phyloP scores from a whole-genome alignment of 92 coral and sea anemone genomes.

The Scolanthus callimorphus region DNA sequence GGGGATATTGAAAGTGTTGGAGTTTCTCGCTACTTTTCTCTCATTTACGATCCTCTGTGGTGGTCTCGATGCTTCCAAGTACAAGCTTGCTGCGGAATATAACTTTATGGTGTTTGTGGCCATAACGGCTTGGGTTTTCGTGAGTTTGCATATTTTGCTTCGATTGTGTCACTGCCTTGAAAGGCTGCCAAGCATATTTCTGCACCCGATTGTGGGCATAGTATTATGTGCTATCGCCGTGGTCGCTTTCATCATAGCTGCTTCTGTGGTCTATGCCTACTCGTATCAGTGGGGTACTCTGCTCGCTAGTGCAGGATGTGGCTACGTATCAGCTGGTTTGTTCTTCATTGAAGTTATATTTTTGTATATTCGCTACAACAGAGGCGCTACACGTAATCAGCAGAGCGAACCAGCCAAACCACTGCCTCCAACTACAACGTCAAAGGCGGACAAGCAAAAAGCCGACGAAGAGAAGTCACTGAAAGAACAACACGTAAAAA shows the following conservation, averaged over 20 bases:
- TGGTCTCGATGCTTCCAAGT: constrained; percentile 28
- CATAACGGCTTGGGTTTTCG: constrained; percentile 68
- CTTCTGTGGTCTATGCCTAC: constrained; percentile 54
- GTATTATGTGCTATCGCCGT: constrained; percentile 58
- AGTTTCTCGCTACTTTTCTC: constrained; percentile 59
- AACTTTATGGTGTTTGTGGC: constrained; percentile 82
- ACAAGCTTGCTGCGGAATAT: constrained; percentile 35
- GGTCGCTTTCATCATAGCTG: constrained; percentile 56
- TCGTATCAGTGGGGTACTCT: constrained; percentile 8
- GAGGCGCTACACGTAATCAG: background rate
- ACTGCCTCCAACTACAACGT: no score
- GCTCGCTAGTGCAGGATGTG: constrained; percentile 67
- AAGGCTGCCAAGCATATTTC: constrained; percentile 60
- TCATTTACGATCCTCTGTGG: constrained; percentile 61
- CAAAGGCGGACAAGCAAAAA: no score
- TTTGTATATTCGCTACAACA: constrained; percentile 21
- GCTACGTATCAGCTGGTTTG: constrained; percentile 67
- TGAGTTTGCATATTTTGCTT: constrained; percentile 69
- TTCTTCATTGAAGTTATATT: constrained; percentile 69
- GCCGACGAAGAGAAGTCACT: no score
- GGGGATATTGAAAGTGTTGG: constrained; percentile 68
- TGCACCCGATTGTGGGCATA: constrained; percentile 64
- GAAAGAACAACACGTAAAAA: background rate
- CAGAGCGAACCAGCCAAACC: background rate
- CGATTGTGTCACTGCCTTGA: constrained; percentile 71